Evolutionary conservation across 2,888 invertebrate species (phyloP), one percentile per base, ranked within the genome.

Genomic region (Cyclophora punctaria): DNA sequence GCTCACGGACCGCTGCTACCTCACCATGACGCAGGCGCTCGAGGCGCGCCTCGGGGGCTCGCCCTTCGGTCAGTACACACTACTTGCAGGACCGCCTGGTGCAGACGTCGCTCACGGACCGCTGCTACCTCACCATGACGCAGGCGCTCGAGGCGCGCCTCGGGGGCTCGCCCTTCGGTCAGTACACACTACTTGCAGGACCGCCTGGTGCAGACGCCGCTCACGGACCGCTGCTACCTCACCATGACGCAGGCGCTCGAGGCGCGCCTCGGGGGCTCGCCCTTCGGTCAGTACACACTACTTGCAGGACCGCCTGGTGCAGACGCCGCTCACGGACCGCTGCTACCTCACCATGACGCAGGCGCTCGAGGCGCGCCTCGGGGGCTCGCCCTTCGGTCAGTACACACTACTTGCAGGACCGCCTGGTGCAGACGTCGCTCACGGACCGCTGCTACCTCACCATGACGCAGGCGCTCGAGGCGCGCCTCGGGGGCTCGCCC

Each of bases 331-430:
- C 35, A 99, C 99, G 0, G 99, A 99, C 82, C 93, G 99, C 55
- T 99, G 99, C 84, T 99, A 99, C 78, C 90, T 99, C 62, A 99
- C 99, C 5, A 99, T 99, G 99, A 99, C 99, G 0, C 99, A 99
- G 82, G 99, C 99, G 3, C 83, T 99, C 56, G 98, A 99, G 80
- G 95, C 98, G 2, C 92, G 98, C 57, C 93, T 99, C 41, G 99
- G 99, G 67, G 99, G 99, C 55, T 99, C 98, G n/a, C 99, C 99
- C 1, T 99, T 99, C 78, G 99, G 98, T 92, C 89, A 80, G 78
- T 55, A 41, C 20, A 20, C 20, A 20, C 20, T 20, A 20, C 20
- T 20, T 99, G 0, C 99, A 99, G 83, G 98, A 98, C 76, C 93
- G 98, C 52, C 88, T 99, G 34, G 97, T 99, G 2, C 98, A 99